These are phyloP conservation scores for Doris montereyensis DNA, from an alignment of 2,888 invertebrate species.

Conservation along the genomic window DNA sequence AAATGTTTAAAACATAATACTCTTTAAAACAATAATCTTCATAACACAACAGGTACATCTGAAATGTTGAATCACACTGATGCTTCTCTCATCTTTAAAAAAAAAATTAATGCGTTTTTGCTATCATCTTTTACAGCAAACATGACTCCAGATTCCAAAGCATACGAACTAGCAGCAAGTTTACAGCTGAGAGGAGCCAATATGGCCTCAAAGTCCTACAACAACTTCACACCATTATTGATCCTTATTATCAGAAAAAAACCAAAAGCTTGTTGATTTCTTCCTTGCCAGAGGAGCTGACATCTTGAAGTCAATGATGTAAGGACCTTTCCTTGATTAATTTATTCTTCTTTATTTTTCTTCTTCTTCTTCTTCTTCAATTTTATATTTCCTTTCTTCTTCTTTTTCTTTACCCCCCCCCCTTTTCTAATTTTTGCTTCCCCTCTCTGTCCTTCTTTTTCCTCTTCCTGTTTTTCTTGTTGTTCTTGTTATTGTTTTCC, in stretches of 20 bases:
- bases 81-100: too few species aligned
- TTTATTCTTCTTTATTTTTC: slow-evolving; percentile 8
- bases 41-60: too few species aligned
- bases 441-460: not conserved
- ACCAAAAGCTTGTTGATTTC: slow-evolving; percentile 36
- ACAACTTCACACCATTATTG: slow-evolving; percentile 35
- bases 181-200: slow-evolving; percentile 37
- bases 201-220: slow-evolving; percentile 38
- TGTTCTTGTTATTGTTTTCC: not conserved
- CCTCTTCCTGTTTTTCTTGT: not conserved
- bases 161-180: slow-evolving; percentile 38
- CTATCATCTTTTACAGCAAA: slow-evolving; percentile 28
- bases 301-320: slow-evolving; percentile 36
- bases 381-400: not conserved
- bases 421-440: not conserved
- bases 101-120: too few species aligned
- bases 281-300: slow-evolving; percentile 40
- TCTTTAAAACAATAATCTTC: too few species aligned
- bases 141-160: slow-evolving; percentile 39
- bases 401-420: too few species aligned
- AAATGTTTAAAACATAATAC: too few species aligned
- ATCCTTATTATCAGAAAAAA: slow-evolving; percentile 36
- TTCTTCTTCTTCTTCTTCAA: not conserved
- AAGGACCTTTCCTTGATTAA: too few species aligned
- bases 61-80: too few species aligned